Evolutionary conservation across 2,888 invertebrate species (phyloP), one percentile per base, ranked within the genome.

Genomic region (Ichneumon xanthorius): DNA sequence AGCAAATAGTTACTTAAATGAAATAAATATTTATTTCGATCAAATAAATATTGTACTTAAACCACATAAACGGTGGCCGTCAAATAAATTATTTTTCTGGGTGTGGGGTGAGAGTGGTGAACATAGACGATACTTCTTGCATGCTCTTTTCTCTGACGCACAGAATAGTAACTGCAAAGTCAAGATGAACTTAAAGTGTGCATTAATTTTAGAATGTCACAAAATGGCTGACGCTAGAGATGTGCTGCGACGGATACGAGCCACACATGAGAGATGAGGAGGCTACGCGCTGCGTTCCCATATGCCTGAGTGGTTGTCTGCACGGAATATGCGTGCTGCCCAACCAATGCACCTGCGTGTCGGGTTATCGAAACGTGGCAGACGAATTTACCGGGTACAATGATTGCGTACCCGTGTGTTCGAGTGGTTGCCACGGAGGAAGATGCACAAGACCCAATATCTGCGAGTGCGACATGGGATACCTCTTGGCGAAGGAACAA

Each of bases 391-490:
- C 58, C 19, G 53, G 55, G 16, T 37, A 55, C 19, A 67, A 70
- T 6, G 50, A 85, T 48, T 94, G 94, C 82, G 80, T 82, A 11
- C 94, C 94, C 0, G 79, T 90, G 3, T 94, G 94, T 86, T 65
- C 87, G 0, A 82, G 85, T 26, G 88, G 89, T 1, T 95, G 95
- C 87, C 65, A 92, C 19, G 94, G 94, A 86, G 95, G 95, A 3
- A 92, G 92, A 78, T 95, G 95, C 82, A 93, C 94, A 45, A 93
- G 91, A 0, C 93, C 93, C 4, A 88, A 92, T 40, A 76, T 48
- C 3, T 94, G 94, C 80, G 71, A 86, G 5, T 91, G 91, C 72
- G 92, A 93, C 77, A 85, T 88, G 48, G 94, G 94, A 3, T 94
- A 94, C 86, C 88, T 90, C 0, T 91, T 91, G 78, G 6, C 65